Percentiles rank a stretch among this genome's conserved stretches.
Evolutionary conservation across 2,113 vertebrate genomes (phyloP).

Genomic region (Atrichornis clamosus): DNA sequence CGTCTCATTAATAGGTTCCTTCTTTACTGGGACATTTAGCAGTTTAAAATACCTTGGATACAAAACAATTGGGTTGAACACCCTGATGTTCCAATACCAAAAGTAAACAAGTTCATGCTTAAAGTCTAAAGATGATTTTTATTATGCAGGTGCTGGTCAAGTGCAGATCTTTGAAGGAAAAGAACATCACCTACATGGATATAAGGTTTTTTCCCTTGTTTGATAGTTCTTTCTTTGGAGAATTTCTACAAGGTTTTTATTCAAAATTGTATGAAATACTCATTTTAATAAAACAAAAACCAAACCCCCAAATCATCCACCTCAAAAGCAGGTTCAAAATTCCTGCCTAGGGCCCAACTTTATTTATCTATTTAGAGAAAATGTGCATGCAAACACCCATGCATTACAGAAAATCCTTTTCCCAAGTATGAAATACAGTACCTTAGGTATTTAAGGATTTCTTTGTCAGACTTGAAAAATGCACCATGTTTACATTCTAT

Average conservation of each 20-base stretch:
- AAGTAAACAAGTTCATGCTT: background rate
- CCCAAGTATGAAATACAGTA: background rate
- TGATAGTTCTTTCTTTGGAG: background rate
- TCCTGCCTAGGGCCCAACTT: background rate
- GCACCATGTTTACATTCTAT: background rate
- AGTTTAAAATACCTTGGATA: background rate
- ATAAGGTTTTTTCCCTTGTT: background rate
- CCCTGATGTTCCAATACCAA: background rate
- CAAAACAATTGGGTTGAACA: background rate
- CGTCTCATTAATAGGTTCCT: background rate
- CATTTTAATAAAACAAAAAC: background rate
- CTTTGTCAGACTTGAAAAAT: background rate
- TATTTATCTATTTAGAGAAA: background rate
- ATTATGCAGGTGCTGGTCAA: background rate
- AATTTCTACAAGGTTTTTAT: constrained; percentile 20
- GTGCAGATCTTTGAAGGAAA: background rate
- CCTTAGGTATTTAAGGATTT: background rate
- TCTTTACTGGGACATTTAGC: background rate
- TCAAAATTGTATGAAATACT: constrained; percentile 1
- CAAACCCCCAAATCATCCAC: background rate
- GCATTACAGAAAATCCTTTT: background rate
- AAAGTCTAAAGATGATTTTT: background rate
- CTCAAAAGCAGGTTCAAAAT: constrained; percentile 28
- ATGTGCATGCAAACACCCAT: background rate
- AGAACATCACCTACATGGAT: background rate